A percentile compares a stretch with the other conserved stretches of the same genome.
Evolutionary conservation across 1,140 invertebrate species (phyloP).

Genomic region (Anoplolepis gracilipes): DNA sequence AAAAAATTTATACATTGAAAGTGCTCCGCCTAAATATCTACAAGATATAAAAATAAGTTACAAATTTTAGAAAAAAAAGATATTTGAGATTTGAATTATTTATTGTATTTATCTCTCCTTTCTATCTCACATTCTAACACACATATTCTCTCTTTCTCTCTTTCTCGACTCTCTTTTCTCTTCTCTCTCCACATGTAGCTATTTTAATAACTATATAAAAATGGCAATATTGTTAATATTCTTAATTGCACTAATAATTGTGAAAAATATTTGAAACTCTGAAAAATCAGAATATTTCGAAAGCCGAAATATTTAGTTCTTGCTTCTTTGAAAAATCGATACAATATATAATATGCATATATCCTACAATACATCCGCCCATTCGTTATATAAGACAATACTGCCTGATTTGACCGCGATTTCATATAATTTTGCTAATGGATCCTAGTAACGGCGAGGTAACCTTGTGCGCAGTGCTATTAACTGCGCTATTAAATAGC

Average conservation of each 20-base stretch:
- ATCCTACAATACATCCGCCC: neutral
- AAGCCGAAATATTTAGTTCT: neutral
- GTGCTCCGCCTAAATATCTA: neutral
- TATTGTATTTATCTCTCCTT: neutral
- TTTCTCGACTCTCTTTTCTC: no score
- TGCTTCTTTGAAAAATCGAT: neutral
- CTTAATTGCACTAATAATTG: neutral
- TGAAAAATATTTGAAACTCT: neutral
- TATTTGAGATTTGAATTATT: neutral
- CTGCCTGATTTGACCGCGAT: conserved; percentile 60
- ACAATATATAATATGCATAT: neutral
- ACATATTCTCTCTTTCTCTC: neutral
- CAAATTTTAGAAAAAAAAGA: neutral
- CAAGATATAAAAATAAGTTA: conserved; percentile 5
- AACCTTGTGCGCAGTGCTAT: conserved; percentile 60
- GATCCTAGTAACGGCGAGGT: conserved; percentile 59
- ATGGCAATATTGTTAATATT: neutral
- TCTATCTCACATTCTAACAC: neutral
- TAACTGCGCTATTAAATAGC: conserved; percentile 73
- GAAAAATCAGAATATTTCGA: neutral
- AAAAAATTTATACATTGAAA: neutral
- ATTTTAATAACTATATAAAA: neutral
- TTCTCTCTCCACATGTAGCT: neutral
- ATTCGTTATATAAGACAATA: no score
- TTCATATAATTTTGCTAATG: conserved; percentile 71